Evolutionary conservation across 2,113 vertebrate species (phyloP).

Genomic region (Syngnathus typhle): DNA sequence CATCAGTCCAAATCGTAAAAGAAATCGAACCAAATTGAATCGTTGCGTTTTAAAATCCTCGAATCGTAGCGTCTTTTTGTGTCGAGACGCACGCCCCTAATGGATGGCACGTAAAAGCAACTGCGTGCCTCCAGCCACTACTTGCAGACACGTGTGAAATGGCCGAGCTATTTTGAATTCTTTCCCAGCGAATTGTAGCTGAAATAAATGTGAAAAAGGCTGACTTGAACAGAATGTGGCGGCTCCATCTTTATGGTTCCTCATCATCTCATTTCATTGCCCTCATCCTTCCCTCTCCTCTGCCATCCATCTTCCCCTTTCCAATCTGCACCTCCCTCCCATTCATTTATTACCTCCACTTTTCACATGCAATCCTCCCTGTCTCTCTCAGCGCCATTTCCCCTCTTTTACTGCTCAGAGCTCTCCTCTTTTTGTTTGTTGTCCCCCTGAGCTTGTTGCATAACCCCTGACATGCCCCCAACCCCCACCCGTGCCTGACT

Average conservation of each 20-base stretch:
- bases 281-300: constrained; percentile 1
- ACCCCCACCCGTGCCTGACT: constrained; percentile 27
- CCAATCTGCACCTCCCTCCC: neutral
- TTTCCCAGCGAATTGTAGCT: neutral
- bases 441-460: constrained; percentile 7
- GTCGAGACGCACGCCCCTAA: neutral
- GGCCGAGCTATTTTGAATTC: neutral
- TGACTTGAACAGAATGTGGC: constrained; percentile 12
- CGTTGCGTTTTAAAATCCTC: too few species aligned
- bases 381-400: neutral
- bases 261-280: constrained; percentile 2
- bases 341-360: constrained; percentile 7
- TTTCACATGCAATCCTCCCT: constrained; percentile 8
- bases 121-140: neutral
- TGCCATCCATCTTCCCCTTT: neutral
- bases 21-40: too few species aligned
- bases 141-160: neutral
- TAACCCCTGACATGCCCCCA: constrained; percentile 15
- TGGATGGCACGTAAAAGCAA: neutral
- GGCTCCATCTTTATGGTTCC: constrained; percentile 8
- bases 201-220: constrained; percentile 2
- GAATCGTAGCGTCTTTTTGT: too few species aligned
- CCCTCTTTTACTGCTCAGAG: constrained; percentile 6
- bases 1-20: too few species aligned
- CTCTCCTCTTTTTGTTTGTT: constrained; percentile 8